Base-by-base conservation (phyloP, 2,888 invertebrate species). In the Pyrochroa serraticornis region DNA sequence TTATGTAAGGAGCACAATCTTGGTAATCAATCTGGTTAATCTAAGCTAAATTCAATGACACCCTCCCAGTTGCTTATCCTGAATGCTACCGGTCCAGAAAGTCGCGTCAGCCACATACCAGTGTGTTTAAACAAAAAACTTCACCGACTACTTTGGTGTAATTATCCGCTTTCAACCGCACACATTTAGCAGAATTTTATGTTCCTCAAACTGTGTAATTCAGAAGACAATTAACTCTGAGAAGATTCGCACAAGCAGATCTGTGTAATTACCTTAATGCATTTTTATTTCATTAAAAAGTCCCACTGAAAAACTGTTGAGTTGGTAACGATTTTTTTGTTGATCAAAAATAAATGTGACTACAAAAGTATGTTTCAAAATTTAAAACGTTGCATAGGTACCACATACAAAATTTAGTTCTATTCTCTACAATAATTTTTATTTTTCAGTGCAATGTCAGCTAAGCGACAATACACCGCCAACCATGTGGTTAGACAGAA, bases 401-500 rank as follows among this genome's bases (percentile, higher is more conserved):
- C 46, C 14, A 46, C n/a, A 10, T 31, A 6, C 3, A 10, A n/a
- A 7, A 34, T 41, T 60, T 55, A 31, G 2, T 7, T 22, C n/a
- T n/a, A n/a, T n/a, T n/a, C n/a, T n/a, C n/a, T n/a, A n/a, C n/a
- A n/a, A n/a, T n/a, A n/a, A 35, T n/a, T 5, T 22, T 8, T 5
- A 32, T 37, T 35, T 70, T 65, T 6, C 59, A 71, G 71, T 52
- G 13, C 48, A 58, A 53, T 66, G 70, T 47, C 69, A 70, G 48
- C 35, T 67, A 34, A 47, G 60, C 42, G 68, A 70, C 39, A 72
- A 73, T 44, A 72, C 74, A 0, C 75, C 75, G 5, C 88, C 91
- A 0, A 83, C 87, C 43, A 83, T 91, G 71, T 84, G 84, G 69
- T 82, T 91, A 54, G 70, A 71, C 31, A 82, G 92, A 36, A 88